These are phyloP conservation scores for Stichodactyla mertensii DNA, from an alignment of 64 coral and sea anemone species.

Conservation along the genomic window DNA sequence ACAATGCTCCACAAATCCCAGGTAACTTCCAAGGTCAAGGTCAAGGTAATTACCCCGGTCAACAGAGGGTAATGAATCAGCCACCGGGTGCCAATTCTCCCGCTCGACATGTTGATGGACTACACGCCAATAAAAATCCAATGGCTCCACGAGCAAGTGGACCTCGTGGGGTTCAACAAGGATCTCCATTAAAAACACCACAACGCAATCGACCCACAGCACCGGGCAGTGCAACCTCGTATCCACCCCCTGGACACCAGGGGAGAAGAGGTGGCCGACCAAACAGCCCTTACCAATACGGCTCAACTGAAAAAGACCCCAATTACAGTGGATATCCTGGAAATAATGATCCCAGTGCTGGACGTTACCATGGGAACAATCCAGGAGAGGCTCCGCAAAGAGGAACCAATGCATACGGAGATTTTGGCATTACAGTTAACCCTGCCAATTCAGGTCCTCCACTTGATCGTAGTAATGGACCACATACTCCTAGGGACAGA, in stretches of 20 bases:
- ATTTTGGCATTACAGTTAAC: conserved; percentile 13
- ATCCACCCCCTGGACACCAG: conserved; percentile 12
- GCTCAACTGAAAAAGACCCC: not conserved
- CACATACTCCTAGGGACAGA: not conserved
- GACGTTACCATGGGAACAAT: not conserved
- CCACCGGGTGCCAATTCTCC: not conserved
- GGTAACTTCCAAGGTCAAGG: conserved; percentile 1
- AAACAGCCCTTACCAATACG: conserved; percentile 24
- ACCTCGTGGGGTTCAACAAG: not conserved
- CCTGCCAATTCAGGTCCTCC: not conserved
- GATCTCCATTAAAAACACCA: not conserved
- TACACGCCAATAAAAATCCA: not conserved
- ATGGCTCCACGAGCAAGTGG: not conserved
- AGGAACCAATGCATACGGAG: not conserved
- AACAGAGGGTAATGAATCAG: not conserved
- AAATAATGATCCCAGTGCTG: not conserved
- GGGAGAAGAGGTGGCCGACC: conserved; percentile 1
- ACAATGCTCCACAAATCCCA: conserved; percentile 11
- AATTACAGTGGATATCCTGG: not conserved
- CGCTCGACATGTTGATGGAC: not conserved
- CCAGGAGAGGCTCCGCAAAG: not conserved
- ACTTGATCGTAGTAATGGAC: not conserved
- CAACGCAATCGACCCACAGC: conserved; percentile 4
- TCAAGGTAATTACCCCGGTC: conserved; percentile 15
- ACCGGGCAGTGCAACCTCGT: not conserved